These are phyloP conservation scores for Hetaerina titia DNA, from an alignment of 2,888 invertebrate species.

Conservation along the genomic window DNA sequence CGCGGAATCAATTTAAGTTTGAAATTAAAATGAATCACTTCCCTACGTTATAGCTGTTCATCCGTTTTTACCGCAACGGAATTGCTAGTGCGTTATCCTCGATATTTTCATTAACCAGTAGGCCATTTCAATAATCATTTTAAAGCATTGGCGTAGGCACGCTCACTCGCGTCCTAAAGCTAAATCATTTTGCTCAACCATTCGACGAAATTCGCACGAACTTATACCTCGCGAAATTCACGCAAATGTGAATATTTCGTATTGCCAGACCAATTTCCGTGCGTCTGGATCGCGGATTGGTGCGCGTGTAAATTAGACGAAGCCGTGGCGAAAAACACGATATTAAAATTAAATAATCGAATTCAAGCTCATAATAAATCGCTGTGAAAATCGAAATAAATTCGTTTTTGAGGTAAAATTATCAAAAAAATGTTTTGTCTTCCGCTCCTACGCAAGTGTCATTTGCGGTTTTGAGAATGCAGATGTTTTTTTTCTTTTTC, in stretches of 20 bases:
- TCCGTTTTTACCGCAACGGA: background rate
- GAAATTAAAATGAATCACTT: constrained; percentile 4
- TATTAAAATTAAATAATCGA: background rate
- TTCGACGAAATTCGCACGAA: background rate
- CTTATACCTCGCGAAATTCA: background rate
- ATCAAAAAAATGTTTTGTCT: no score
- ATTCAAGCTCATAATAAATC: background rate
- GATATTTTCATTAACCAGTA: constrained; percentile 14
- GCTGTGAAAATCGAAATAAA: background rate
- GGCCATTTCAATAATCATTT: background rate
- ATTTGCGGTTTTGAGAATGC: no score
- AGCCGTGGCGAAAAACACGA: background rate
- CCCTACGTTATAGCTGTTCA: background rate
- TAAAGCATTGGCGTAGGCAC: background rate
- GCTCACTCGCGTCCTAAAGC: background rate
- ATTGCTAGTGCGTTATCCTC: background rate
- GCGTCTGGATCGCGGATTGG: background rate
- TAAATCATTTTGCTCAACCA: background rate
- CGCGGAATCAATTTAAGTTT: background rate
- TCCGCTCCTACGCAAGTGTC: no score
- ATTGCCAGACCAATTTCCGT: background rate
- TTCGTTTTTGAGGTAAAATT: background rate
- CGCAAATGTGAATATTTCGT: background rate
- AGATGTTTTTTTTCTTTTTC: no score
- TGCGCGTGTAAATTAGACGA: background rate